A percentile compares a stretch with the other conserved stretches of the same genome.
phyloP scores from a whole-genome alignment of 1,140 invertebrate genomes.

The Globodera rostochiensis region DNA sequence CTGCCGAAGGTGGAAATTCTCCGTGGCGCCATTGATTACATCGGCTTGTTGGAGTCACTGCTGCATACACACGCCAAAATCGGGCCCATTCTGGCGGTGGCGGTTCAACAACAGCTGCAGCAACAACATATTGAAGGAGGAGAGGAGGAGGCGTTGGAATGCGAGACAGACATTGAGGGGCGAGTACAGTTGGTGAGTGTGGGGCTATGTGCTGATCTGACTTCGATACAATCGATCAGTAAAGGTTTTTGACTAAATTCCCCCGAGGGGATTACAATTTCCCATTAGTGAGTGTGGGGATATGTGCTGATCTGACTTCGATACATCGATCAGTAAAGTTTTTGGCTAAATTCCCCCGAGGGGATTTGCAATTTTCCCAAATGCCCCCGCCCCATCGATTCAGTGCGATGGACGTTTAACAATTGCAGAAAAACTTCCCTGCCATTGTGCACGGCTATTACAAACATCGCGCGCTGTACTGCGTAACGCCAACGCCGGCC shows the following conservation, averaged over 20 bases:
- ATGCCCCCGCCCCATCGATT: too few relatives aligned
- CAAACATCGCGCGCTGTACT: slow-evolving; percentile 34
- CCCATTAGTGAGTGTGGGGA: too few relatives aligned
- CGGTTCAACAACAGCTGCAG: slow-evolving; percentile 32
- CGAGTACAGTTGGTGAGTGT: slow-evolving; percentile 10
- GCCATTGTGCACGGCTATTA: slow-evolving; percentile 27
- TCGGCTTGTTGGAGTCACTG: slow-evolving; percentile 82
- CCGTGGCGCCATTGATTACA: slow-evolving; percentile 94
- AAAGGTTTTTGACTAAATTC: too few relatives aligned
- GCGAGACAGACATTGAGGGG: neutral
- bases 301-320: too few relatives aligned
- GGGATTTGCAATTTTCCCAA: too few relatives aligned
- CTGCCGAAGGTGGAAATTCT: slow-evolving; percentile 95
- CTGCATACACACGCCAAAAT: slow-evolving; percentile 61
- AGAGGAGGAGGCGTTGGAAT: slow-evolving; percentile 2
- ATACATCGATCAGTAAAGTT: neutral
- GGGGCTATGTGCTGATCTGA: neutral
- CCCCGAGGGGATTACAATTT: too few relatives aligned
- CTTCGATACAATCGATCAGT: neutral
- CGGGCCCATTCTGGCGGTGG: slow-evolving; percentile 57
- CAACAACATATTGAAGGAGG: slow-evolving; percentile 46
- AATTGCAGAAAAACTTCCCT: slow-evolving; percentile 29
- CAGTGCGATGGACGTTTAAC: too few relatives aligned
- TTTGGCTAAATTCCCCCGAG: too few relatives aligned
- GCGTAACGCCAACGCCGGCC: slow-evolving; percentile 3